These are phyloP conservation scores for Eilema sororculum DNA, from an alignment of 2,888 invertebrate species.

Conservation along the genomic window DNA sequence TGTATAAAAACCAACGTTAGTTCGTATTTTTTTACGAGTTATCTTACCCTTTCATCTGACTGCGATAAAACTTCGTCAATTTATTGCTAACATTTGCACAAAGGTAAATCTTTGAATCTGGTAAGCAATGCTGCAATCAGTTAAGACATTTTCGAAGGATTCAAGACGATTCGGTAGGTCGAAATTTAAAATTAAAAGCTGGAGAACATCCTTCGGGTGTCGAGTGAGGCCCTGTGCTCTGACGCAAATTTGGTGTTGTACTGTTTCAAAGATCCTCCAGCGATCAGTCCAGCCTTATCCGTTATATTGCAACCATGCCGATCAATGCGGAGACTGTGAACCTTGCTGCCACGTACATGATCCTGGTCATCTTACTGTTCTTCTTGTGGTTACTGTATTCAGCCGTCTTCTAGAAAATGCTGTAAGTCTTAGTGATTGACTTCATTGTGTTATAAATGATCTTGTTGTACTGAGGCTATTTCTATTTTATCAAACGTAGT, in stretches of 20 bases:
- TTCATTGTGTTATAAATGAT: neutral
- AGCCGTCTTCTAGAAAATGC: slow-evolving; percentile 77
- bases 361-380: slow-evolving; percentile 89
- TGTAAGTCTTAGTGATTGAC: slow-evolving; percentile 32
- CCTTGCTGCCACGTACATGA: slow-evolving; percentile 90
- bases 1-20: no score
- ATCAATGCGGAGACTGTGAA: slow-evolving; percentile 89
- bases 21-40: no score
- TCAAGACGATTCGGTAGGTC: no score
- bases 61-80: no score
- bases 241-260: slow-evolving; percentile 61
- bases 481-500: neutral
- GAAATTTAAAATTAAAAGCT: slow-evolving; percentile 23
- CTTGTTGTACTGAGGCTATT: neutral
- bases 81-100: no score
- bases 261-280: slow-evolving; percentile 58
- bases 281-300: slow-evolving; percentile 68
- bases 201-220: slow-evolving; percentile 49
- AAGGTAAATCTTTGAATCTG: no score
- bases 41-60: no score
- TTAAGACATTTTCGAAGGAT: neutral
- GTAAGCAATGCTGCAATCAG: no score
- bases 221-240: slow-evolving; percentile 72
- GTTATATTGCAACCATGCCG: slow-evolving; percentile 74
- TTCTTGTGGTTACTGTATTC: slow-evolving; percentile 90